A percentile compares a stretch with the other conserved stretches of the same genome.
phyloP scores from a whole-genome alignment of 2,888 invertebrate genomes.

The Pachycephus smyrnensis region DNA sequence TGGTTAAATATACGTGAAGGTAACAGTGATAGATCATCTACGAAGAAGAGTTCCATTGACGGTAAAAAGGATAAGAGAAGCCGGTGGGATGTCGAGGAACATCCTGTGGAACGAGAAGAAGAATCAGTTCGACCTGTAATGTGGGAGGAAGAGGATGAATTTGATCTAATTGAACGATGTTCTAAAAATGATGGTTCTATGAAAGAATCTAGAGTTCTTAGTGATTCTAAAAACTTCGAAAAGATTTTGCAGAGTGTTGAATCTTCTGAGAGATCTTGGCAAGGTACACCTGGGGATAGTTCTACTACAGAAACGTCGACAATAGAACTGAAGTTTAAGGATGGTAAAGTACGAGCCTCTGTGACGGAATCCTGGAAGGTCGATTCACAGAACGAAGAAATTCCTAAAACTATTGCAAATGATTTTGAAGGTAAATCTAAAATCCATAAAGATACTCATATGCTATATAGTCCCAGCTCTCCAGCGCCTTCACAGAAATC shows the following conservation, averaged over 20 bases:
- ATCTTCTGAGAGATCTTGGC: background rate
- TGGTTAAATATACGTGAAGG: background rate
- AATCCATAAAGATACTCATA: slow-evolving; percentile 33
- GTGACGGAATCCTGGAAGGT: background rate
- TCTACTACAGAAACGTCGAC: background rate
- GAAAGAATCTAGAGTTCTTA: background rate
- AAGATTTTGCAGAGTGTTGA: background rate
- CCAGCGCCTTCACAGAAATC: slow-evolving; percentile 56
- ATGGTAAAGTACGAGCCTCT: background rate
- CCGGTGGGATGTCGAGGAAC: slow-evolving; percentile 9
- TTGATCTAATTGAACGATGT: background rate
- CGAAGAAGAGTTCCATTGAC: background rate
- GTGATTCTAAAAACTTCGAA: background rate
- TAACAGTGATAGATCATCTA: background rate
- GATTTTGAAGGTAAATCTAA: slow-evolving; percentile 33
- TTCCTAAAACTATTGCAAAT: background rate
- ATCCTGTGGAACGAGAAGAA: slow-evolving; percentile 26
- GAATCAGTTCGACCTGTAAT: slow-evolving; percentile 26
- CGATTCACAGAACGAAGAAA: background rate
- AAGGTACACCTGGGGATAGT: background rate
- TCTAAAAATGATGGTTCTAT: background rate
- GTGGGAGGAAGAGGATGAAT: slow-evolving; percentile 38
- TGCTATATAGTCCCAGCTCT: slow-evolving; percentile 57
- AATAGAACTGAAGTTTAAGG: background rate
- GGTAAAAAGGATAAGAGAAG: slow-evolving; percentile 36